Base-by-base conservation (phyloP, 1,140 invertebrate species). In the Gryon sp. region DNA sequence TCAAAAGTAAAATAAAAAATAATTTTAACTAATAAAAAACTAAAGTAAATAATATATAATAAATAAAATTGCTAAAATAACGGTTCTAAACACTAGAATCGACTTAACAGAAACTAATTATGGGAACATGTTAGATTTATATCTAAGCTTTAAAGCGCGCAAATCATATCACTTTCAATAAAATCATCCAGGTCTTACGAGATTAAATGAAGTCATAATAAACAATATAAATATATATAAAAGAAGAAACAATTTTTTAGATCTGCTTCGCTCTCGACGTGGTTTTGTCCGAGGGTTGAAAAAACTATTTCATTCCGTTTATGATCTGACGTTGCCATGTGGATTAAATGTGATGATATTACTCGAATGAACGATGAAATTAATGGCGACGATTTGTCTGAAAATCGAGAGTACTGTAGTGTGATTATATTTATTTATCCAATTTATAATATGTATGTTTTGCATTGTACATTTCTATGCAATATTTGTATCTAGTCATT, bases 401-500 rank as follows among this genome's bases (percentile, higher is more conserved):
- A 16, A 24, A 20, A 57, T 53, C 24, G 32, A 55, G 50, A 53
- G 60, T 55, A 60, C 48, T 34, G 46, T 74, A 80, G 68, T 80
- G 52, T 81, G 80, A 83, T 83, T 84, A 72, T 85, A 87, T 87
- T 87, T 87, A 87, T 88, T 87, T 85, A 85, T 79, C 80, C 81
- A 77, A 84, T 83, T 83, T 79, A 75, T 83, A 83, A 83, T 63
- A 65, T 87, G n/a, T n/a, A 81, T 87, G 84, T 84, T 88, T 87
- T 87, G 82, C 85, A 87, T 86, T 88, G 85, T 88, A 87, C 60
- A 89, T 88, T 88, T 88, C 53, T 88, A 87, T 82, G 85, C 84
- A 86, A 88, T 86, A 86, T 87, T 88, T 88, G 79, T 87, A 87
- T 89, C 87, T 89, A 88, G 86, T 89, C 87, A 88, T 88, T 86